Percentiles rank a stretch among this genome's conserved stretches.
Conservation (phyloP, 2,888 invertebrate species). For the Entomobrya proxima region DNA sequence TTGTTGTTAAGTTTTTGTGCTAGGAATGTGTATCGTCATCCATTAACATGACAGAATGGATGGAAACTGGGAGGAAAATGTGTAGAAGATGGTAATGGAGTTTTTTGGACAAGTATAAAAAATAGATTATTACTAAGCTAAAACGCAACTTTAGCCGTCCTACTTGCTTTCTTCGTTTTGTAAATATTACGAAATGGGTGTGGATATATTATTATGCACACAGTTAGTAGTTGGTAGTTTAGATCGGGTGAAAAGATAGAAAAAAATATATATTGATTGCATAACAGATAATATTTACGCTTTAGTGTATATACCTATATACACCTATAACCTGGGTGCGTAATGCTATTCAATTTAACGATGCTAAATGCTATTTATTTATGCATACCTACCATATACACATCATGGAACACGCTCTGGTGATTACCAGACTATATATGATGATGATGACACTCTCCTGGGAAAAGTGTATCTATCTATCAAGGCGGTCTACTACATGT, state of each 20-base stretch:
- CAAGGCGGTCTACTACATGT: neutral
- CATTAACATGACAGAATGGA: conserved; percentile 49
- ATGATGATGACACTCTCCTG: neutral
- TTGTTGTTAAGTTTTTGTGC: neutral
- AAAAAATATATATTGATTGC: neutral
- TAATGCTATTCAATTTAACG: conserved; percentile 7
- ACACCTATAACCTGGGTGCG: neutral
- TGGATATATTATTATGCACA: too few species aligned
- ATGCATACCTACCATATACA: too few species aligned
- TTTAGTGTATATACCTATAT: neutral
- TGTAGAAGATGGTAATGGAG: conserved; percentile 56
- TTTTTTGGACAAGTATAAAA: conserved; percentile 30
- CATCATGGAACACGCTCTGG: neutral
- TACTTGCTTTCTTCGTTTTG: neutral
- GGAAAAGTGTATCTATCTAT: neutral
- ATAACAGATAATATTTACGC: neutral
- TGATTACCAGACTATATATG: neutral
- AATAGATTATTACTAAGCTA: neutral
- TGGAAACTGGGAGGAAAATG: conserved; percentile 37
- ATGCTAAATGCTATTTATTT: conserved; percentile 13
- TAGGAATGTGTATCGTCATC: conserved; percentile 29
- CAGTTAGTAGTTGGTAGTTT: too few species aligned
- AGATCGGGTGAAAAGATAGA: neutral
- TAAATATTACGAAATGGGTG: too few species aligned
- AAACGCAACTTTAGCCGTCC: neutral